Evolutionary conservation across 92 coral and sea anemone genomes (phyloP).

Genomic region (Epizoanthus scotinus): DNA sequence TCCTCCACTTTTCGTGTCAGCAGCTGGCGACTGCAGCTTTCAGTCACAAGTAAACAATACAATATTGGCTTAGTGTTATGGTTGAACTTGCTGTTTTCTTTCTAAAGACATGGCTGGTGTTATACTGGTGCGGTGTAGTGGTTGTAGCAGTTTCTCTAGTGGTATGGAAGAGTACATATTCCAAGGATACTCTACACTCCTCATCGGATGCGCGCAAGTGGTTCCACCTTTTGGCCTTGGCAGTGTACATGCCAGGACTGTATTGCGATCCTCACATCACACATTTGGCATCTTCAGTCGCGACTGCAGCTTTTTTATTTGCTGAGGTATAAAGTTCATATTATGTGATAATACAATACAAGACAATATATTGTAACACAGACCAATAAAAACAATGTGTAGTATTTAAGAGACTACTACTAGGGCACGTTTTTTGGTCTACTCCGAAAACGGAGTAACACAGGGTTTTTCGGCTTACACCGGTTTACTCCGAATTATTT

Average conservation of each 20-base stretch:
- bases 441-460: too few species aligned
- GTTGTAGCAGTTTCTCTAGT: slow-evolving; percentile 70
- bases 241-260: slow-evolving; percentile 85
- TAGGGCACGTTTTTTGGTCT: too few species aligned
- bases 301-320: slow-evolving; percentile 84
- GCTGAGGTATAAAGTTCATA: slow-evolving; percentile 64
- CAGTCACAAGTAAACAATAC: too few species aligned
- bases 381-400: too few species aligned
- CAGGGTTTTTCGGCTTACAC: too few species aligned
- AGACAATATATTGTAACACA: too few species aligned
- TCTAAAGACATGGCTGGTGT: slow-evolving; percentile 53
- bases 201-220: slow-evolving; percentile 72
- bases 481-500: too few species aligned
- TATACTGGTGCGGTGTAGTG: slow-evolving; percentile 75
- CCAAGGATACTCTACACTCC: slow-evolving; percentile 28
- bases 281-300: slow-evolving; percentile 89
- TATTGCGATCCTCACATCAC: slow-evolving; percentile 76
- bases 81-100: neutral
- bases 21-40: too few species aligned
- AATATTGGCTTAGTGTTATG: neutral
- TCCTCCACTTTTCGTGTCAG: too few species aligned
- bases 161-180: slow-evolving; percentile 60
- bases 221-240: slow-evolving; percentile 84
- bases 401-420: too few species aligned
- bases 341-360: too few species aligned